These are phyloP conservation scores for Podargus strigoides DNA, from an alignment of 2,797 vertebrate genomes.

Conservation along the genomic window DNA sequence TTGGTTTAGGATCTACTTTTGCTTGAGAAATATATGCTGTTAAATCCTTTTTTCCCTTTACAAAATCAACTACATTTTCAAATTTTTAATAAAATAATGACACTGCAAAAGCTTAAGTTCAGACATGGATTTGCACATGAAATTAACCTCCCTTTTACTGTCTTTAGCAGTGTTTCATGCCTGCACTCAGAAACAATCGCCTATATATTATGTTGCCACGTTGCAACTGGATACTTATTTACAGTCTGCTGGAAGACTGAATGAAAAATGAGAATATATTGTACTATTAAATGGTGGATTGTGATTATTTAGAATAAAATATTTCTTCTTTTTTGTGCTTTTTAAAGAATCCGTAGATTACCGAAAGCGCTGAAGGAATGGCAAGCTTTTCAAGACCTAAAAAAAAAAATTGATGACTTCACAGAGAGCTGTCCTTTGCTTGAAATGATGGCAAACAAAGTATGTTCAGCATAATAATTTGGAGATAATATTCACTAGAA, in stretches of 20 bases:
- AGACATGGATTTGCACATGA: background rate
- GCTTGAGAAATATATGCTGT: background rate
- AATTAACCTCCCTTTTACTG: background rate
- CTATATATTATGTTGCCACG: background rate
- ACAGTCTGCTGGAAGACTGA: background rate
- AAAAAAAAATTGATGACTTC: slow-evolving; percentile 84
- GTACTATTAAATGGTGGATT: background rate
- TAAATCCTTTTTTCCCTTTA: background rate
- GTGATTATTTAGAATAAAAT: background rate
- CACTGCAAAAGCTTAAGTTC: background rate
- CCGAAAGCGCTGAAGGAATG: slow-evolving; percentile 84
- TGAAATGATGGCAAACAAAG: slow-evolving; percentile 86
- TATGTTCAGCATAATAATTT: slow-evolving; percentile 39
- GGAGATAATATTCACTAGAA: background rate
- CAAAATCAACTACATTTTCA: background rate
- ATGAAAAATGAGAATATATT: background rate
- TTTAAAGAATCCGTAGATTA: slow-evolving; percentile 78
- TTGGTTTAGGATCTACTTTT: background rate
- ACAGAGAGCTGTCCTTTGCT: slow-evolving; percentile 83
- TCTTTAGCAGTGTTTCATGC: background rate
- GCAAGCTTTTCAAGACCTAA: slow-evolving; percentile 84
- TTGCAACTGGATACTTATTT: background rate
- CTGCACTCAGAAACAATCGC: background rate
- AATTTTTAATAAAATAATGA: background rate
- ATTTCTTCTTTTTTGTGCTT: background rate